phyloP scores from a whole-genome alignment of 2,888 invertebrate genomes.

The Heliothis peltigera region DNA sequence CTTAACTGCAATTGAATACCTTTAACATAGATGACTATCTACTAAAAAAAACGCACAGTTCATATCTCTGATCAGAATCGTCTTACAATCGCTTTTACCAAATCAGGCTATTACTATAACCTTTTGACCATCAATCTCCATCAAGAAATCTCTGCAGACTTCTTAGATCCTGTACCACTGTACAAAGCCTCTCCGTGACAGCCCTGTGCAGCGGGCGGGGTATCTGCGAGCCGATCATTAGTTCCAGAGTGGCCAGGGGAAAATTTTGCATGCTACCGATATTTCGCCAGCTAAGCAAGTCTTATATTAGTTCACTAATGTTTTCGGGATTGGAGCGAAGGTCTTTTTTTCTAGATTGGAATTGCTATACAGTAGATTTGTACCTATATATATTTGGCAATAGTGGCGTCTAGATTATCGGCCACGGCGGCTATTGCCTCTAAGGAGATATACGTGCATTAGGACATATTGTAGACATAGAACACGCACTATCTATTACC shows the following conservation, averaged over 20 bases:
- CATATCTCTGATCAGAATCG: no score
- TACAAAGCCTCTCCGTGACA: slow-evolving; percentile 63
- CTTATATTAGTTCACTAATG: slow-evolving; percentile 51
- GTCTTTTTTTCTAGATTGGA: slow-evolving; percentile 35
- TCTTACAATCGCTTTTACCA: no score
- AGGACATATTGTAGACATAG: no score
- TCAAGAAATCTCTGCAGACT: slow-evolving; percentile 5
- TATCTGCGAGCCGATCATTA: slow-evolving; percentile 84
- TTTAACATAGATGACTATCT: no score
- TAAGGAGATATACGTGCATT: no score
- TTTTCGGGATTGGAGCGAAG: slow-evolving; percentile 37
- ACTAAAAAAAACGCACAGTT: no score
- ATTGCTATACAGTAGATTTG: not conserved
- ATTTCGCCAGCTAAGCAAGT: slow-evolving; percentile 67
- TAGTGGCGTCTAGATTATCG: no score
- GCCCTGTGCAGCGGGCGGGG: slow-evolving; percentile 78
- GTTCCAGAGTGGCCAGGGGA: slow-evolving; percentile 79
- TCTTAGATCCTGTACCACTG: slow-evolving; percentile 19
- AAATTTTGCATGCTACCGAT: slow-evolving; percentile 85
- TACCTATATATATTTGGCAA: no score
- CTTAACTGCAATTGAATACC: no score
- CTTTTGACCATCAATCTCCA: slow-evolving; percentile 19
- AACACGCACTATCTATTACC: no score
- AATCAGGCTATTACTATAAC: no score
- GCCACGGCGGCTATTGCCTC: no score